Base-by-base conservation (phyloP, 2,888 invertebrate genomes). In the Brenthis ino region DNA sequence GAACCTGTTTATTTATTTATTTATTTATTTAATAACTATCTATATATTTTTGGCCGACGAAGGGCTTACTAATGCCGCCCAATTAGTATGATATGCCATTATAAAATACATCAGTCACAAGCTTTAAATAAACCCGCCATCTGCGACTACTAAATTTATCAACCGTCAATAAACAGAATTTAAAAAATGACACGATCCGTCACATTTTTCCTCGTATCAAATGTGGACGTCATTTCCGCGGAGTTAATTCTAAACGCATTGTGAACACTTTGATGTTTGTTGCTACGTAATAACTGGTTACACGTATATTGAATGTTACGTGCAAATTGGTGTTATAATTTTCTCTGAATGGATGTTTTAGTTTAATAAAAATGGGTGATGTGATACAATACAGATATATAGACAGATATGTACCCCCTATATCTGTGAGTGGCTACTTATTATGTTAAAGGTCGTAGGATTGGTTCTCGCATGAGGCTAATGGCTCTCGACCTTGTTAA, bases 231-330 rank as follows among this genome's bases (percentile, higher is more conserved):
- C 56, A 65, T 64, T 68, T 60, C 68, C 67, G 64, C 47, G 54
- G 51, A 60, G 50, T 60, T 68, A 58, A 56, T 68, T 64, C 50
- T 55, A 55, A 56, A 60, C 60, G 50, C 48, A 55, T 57, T 55
- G 48, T 68, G 43, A 65, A 54, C 47, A 58, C 66, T 68, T 37
- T 54, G 24, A 68, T 60, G 37, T 57, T 68, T 57, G 53, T 67
- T 55, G 48, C 60, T 37, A 55, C 16, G 55, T 67, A 55, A 66
- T 58, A 12, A 66, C 20, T 53, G 37, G 28, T 37, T 51, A 20
- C 20, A 1, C 20, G 20, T 20, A 61, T 20, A 16, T 37, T 63
- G 4, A 43, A 50, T 47, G 43, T 28, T 20, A 48, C 14, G 6
- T 37, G 43, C 0, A 33, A 20, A 50, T 58, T 33, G n/a, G 24